Base-by-base conservation (phyloP, 2,113 vertebrate genomes). In the Dendrocopos noguchii region DNA sequence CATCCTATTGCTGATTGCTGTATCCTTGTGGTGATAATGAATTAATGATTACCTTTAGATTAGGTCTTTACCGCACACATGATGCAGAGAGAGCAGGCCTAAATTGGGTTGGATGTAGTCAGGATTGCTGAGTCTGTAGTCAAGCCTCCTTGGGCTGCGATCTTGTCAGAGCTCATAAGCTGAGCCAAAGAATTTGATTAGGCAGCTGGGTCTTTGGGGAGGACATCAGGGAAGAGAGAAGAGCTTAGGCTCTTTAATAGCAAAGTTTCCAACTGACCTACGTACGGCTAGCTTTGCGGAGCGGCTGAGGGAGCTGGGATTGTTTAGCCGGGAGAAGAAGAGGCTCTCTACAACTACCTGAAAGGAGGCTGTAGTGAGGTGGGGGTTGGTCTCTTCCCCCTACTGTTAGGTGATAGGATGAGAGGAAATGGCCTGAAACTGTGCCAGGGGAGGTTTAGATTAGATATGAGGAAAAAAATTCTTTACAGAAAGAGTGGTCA, bases 121-220 rank as follows among this genome's bases (percentile, higher is more conserved):
- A 94, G 81, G 84, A 96, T 85, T 94, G 96, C 96, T 94, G 95
- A 96, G 94, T 93, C 90, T 95, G 96, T 95, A 73, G 87, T 85
- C 78, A n/a, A 85, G 89, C 91, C 94, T 96, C 89, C 93, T 95
- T 96, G 94, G 94, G 89, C 91, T 93, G 84, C 14, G 39, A 80
- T 91, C 94, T 84, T 96, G 96, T 94, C 96, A 93, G 91, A 89
- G 87, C 94, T 96, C 93, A 90, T 96, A 94, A 95, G 87, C 84
- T 68, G 82, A 92, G 91, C 57, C 71, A 60, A 72, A 91, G 95
- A 67, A 91, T 95, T 96, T 89, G 81, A 95, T 92, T 74, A 93
- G 84, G 91, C 4, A 0, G 64, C 84, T 16, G 34, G 29, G 81
- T 77, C 91, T 96, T 87, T 39, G 47, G 92, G 88, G 89, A 96